Conservation (phyloP, 2,888 invertebrate genomes). For the Caenorhabditis sulstoni region DNA sequence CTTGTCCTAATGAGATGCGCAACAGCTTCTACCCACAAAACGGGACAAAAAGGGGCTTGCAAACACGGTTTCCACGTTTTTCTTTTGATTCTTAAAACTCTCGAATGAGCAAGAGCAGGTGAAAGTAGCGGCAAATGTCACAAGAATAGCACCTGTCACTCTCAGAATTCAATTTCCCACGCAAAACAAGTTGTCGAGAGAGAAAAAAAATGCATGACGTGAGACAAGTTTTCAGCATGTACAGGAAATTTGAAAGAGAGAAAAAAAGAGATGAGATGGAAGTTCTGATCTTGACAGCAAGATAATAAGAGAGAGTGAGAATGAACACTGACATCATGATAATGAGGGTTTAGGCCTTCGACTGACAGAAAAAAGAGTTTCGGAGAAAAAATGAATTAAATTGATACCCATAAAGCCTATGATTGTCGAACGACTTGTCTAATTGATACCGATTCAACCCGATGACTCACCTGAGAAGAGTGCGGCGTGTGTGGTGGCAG, state of each 20-base stretch:
- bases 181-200: neutral
- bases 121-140: constrained; percentile 28
- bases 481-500: constrained; percentile 56
- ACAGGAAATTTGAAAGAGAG: neutral
- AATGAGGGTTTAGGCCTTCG: too few relatives aligned
- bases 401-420: neutral
- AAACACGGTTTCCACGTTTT: too few relatives aligned
- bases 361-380: too few relatives aligned
- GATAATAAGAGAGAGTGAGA: too few relatives aligned
- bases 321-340: too few relatives aligned
- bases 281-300: neutral
- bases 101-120: neutral
- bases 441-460: neutral
- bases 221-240: neutral
- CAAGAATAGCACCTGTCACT: constrained; percentile 44
- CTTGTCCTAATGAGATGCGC: constrained; percentile 47
- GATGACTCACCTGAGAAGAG: constrained; percentile 60
- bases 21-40: neutral
- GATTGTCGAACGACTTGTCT: neutral
- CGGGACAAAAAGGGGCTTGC: neutral
- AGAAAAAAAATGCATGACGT: neutral
- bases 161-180: constrained; percentile 9
- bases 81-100: too few relatives aligned
- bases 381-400: neutral
- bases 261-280: neutral